Percentiles rank a stretch among this genome's conserved stretches.
These are phyloP conservation scores for Xiphophorus maculatus DNA, from an alignment of 2,113 vertebrate genomes.

Conservation along the genomic window DNA sequence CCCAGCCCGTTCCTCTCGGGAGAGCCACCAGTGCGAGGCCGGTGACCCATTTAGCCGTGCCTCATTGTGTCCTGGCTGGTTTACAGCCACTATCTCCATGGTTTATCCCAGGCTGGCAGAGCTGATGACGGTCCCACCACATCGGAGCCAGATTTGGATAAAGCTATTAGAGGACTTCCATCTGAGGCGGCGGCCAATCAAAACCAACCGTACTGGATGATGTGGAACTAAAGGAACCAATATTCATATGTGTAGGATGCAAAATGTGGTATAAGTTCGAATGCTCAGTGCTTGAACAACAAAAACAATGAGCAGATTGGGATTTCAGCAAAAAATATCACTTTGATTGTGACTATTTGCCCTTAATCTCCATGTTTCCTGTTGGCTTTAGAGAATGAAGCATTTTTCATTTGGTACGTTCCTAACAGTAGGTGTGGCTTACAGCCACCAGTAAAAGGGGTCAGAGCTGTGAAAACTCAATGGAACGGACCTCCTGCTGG, in stretches of 20 bases:
- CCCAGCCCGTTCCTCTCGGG: slow-evolving; percentile 7
- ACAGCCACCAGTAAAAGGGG: background rate
- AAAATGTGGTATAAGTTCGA: slow-evolving; percentile 4
- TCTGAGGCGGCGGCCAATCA: slow-evolving; percentile 24
- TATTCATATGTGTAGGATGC: background rate
- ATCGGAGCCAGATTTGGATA: slow-evolving; percentile 65
- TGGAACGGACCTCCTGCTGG: background rate
- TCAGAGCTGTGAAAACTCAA: background rate
- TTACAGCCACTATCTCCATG: slow-evolving; percentile 33
- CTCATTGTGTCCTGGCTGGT: slow-evolving; percentile 47
- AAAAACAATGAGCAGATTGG: slow-evolving; percentile 26
- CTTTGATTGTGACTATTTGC: slow-evolving; percentile 20
- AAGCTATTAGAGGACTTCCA: slow-evolving; percentile 42
- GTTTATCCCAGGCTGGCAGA: slow-evolving; percentile 44
- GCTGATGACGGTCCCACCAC: slow-evolving; percentile 35
- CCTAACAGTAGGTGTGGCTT: background rate
- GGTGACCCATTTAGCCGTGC: slow-evolving; percentile 60
- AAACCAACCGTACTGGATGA: background rate
- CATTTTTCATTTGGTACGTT: slow-evolving; percentile 18
- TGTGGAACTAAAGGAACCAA: background rate
- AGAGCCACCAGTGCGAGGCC: slow-evolving; percentile 17
- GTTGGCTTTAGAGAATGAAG: slow-evolving; percentile 39
- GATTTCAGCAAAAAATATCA: slow-evolving; percentile 1
- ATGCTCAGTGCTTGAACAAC: background rate
- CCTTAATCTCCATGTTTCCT: slow-evolving; percentile 39